phyloP scores from a whole-genome alignment of 2,888 invertebrate genomes.

The Chelonus formosanus region DNA sequence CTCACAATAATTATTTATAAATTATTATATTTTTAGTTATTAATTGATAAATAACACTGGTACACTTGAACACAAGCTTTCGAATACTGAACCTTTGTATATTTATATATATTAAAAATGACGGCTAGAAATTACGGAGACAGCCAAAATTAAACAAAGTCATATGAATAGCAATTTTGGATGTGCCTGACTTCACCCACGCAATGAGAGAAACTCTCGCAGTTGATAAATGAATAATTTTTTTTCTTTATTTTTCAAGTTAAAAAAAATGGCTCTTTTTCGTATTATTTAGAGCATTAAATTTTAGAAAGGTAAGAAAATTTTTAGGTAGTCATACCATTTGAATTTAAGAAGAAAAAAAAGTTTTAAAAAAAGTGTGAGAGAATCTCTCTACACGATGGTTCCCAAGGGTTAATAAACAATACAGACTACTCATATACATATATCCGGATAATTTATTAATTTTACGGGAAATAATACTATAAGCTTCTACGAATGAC shows the following conservation, averaged over 20 bases:
- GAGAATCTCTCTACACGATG: not conserved
- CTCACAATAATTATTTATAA: no score
- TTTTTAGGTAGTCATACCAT: constrained; percentile 11
- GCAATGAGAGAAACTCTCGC: constrained; percentile 2
- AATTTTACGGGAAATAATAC: no score
- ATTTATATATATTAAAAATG: constrained; percentile 4
- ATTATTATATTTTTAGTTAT: no score
- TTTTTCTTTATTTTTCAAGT: not conserved
- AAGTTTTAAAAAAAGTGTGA: constrained; percentile 9
- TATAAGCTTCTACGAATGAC: no score
- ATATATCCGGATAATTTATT: no score
- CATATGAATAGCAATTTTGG: not conserved
- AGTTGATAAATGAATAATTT: constrained; percentile 4
- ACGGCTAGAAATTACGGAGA: constrained; percentile 6
- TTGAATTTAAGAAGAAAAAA: constrained; percentile 5
- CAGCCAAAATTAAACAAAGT: constrained; percentile 4
- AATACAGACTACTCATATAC: no score
- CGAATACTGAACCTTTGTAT: not conserved
- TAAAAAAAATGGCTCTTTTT: not conserved
- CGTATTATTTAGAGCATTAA: constrained; percentile 11
- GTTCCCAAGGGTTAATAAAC: not conserved
- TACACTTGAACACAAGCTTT: constrained; percentile 2
- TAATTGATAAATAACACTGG: no score
- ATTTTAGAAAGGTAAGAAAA: constrained; percentile 1
- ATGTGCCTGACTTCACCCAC: not conserved